These are phyloP conservation scores for Cataglyphis hispanica DNA, from an alignment of 1,140 invertebrate genomes.

Conservation along the genomic window DNA sequence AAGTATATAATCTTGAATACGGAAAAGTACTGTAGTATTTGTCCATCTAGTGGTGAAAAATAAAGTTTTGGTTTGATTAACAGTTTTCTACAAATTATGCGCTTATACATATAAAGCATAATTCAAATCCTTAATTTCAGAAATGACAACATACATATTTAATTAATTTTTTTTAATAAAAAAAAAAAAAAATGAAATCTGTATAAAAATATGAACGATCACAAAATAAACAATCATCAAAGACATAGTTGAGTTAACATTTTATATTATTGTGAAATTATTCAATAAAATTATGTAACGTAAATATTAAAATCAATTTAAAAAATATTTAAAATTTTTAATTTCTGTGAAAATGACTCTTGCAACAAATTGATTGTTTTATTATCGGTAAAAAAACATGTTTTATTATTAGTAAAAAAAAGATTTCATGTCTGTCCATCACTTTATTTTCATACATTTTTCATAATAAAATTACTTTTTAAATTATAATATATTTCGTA, in stretches of 20 bases:
- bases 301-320: background rate
- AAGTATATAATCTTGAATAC: background rate
- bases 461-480: background rate
- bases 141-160: background rate
- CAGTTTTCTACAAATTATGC: background rate
- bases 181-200: no score
- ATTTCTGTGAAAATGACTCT: background rate
- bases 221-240: background rate
- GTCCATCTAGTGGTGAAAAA: constrained; percentile 1
- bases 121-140: background rate
- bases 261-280: background rate
- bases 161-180: background rate
- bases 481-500: background rate
- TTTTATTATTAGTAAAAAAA: background rate
- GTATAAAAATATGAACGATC: background rate
- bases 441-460: no score
- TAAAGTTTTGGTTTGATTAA: background rate
- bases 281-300: background rate
- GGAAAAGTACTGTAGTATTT: background rate
- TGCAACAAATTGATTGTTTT: background rate
- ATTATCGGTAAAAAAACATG: background rate
- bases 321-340: background rate
- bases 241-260: background rate
- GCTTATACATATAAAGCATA: background rate
- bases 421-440: no score